Evolutionary conservation across 2,113 vertebrate genomes (phyloP).

Genomic region (Pteropus alecto): DNA sequence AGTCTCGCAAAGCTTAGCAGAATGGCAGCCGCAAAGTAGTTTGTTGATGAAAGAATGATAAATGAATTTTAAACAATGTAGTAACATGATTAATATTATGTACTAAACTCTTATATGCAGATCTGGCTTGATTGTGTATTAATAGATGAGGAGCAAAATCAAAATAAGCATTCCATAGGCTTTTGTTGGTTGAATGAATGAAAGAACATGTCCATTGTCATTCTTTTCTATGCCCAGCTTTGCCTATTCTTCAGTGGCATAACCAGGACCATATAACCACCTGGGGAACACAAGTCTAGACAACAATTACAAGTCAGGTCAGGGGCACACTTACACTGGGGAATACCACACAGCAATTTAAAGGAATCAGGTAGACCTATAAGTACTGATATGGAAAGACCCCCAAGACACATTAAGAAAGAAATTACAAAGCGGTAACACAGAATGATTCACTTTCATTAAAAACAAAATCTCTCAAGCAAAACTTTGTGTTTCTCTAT

Average conservation of each 20-base stretch:
- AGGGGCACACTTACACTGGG: background rate
- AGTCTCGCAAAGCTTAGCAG: background rate
- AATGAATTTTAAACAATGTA: conserved; percentile 36
- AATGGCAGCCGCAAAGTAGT: background rate
- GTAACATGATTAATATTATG: conserved; percentile 19
- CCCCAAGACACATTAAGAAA: background rate
- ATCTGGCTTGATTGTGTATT: background rate
- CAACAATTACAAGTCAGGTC: background rate
- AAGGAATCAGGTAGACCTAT: background rate
- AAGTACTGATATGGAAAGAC: background rate
- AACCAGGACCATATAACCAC: background rate
- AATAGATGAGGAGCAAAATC: background rate
- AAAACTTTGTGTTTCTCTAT: background rate
- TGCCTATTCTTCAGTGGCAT: background rate
- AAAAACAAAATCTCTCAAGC: background rate
- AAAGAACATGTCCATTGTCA: background rate
- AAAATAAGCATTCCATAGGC: background rate
- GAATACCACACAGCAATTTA: background rate
- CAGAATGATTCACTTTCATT: background rate
- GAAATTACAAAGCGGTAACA: background rate
- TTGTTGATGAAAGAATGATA: background rate
- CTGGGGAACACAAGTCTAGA: background rate
- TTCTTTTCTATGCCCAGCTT: background rate
- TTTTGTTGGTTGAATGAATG: conserved; percentile 10
- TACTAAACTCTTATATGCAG: background rate